A percentile compares a stretch with the other conserved stretches of the same genome.
Conservation (phyloP, 1,140 invertebrate genomes). For the Orchestia grillus region DNA sequence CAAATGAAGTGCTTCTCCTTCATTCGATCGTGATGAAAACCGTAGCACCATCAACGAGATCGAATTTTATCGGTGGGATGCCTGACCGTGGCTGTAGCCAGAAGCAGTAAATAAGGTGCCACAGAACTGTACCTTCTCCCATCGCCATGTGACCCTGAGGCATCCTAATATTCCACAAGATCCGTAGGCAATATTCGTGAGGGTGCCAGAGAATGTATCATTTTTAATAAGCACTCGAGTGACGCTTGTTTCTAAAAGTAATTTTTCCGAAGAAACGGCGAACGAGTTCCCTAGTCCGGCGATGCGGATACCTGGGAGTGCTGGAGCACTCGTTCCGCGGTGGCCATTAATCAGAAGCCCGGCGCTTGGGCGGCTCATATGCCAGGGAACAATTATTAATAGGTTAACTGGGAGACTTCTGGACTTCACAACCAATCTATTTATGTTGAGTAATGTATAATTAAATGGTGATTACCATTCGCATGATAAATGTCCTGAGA, state of each 20-base stretch:
- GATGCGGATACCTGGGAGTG: background rate
- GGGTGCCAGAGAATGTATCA: conserved; percentile 39
- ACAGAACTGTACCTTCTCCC: background rate
- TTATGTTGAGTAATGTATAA: conserved; percentile 57
- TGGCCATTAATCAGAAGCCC: conserved; percentile 27
- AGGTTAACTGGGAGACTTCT: conserved; percentile 56
- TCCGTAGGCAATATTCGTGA: conserved; percentile 39
- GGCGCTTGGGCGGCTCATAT: conserved; percentile 48
- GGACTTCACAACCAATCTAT: conserved; percentile 55
- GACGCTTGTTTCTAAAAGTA: conserved; percentile 52
- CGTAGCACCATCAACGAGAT: background rate
- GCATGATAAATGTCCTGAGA: conserved; percentile 54
- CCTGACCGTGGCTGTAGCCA: background rate
- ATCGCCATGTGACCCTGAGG: conserved; percentile 19
- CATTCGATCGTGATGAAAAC: background rate
- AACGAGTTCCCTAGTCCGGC: background rate
- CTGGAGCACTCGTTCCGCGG: background rate
- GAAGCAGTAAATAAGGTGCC: conserved; percentile 16
- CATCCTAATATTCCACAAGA: conserved; percentile 2
- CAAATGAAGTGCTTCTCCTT: background rate
- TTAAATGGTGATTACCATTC: conserved; percentile 54
- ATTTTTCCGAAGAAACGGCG: conserved; percentile 43
- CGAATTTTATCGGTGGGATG: conserved; percentile 11
- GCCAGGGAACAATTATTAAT: conserved; percentile 53
- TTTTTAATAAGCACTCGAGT: conserved; percentile 46